These are phyloP conservation scores for Callosobruchus maculatus DNA, from an alignment of 2,888 invertebrate genomes.

Conservation along the genomic window DNA sequence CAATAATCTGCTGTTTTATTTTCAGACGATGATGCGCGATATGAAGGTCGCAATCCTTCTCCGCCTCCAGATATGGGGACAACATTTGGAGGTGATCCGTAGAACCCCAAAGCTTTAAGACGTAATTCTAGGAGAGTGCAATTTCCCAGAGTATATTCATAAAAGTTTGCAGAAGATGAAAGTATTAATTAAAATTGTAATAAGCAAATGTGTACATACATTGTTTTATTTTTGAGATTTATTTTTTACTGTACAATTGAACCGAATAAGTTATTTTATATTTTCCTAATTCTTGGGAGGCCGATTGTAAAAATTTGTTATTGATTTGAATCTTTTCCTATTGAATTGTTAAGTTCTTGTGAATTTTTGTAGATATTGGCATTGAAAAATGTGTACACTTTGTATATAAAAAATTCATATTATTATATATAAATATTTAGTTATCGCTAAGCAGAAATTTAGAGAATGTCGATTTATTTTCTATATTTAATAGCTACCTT, in stretches of 20 bases:
- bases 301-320: slow-evolving; percentile 21
- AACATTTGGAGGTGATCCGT: slow-evolving; percentile 19
- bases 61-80: slow-evolving; percentile 44
- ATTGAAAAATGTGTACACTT: slow-evolving; percentile 24
- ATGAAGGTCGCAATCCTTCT: slow-evolving; percentile 49
- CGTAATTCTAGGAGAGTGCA: slow-evolving; percentile 28
- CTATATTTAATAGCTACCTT: slow-evolving; percentile 22
- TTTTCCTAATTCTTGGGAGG: slow-evolving; percentile 15
- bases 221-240: slow-evolving; percentile 30
- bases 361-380: slow-evolving; percentile 25
- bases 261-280: slow-evolving; percentile 26
- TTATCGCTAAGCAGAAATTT: slow-evolving; percentile 28
- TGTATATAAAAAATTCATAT: slow-evolving; percentile 30
- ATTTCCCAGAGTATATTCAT: slow-evolving; percentile 17
- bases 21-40: slow-evolving; percentile 47
- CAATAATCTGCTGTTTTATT: neutral
- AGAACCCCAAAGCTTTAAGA: slow-evolving; percentile 24
- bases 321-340: slow-evolving; percentile 26
- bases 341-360: slow-evolving; percentile 18
- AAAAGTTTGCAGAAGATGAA: slow-evolving; percentile 3
- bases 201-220: slow-evolving; percentile 21
- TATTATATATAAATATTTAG: slow-evolving; percentile 16
- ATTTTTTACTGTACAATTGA: slow-evolving; percentile 33
- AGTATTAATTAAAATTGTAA: slow-evolving; percentile 13
- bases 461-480: slow-evolving; percentile 32